These are phyloP conservation scores for Apotomis capreana DNA, from an alignment of 2,888 invertebrate genomes.

Conservation along the genomic window DNA sequence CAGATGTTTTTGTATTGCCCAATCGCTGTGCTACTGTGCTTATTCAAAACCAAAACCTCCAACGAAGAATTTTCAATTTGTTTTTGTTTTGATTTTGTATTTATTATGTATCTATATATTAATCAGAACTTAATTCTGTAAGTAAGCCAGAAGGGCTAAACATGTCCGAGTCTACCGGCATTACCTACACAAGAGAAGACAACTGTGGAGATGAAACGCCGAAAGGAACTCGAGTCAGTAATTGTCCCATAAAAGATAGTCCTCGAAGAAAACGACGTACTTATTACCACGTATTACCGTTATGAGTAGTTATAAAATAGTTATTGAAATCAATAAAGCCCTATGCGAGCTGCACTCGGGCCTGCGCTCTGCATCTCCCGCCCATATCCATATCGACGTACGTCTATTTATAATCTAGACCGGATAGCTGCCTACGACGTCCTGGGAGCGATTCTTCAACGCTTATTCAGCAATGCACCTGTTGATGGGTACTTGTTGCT, in stretches of 20 bases:
- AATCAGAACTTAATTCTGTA: too few relatives aligned
- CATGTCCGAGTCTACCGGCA: too few relatives aligned
- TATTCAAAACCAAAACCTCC: background rate
- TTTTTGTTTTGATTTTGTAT: too few relatives aligned
- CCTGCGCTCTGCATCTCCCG: constrained; percentile 44
- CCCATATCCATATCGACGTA: constrained; percentile 12
- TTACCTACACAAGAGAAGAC: too few relatives aligned
- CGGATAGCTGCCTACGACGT: background rate
- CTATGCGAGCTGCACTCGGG: constrained; percentile 38
- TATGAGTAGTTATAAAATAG: background rate
- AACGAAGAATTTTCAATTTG: background rate
- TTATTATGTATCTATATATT: too few relatives aligned
- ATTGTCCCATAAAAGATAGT: too few relatives aligned
- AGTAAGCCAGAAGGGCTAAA: too few relatives aligned
- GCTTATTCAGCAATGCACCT: background rate
- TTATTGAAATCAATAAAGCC: constrained; percentile 17
- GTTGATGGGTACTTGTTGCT: too few relatives aligned
- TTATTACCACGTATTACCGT: background rate
- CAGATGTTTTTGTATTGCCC: too few relatives aligned
- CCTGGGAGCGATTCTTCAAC: background rate
- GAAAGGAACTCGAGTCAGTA: too few relatives aligned
- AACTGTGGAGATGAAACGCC: too few relatives aligned
- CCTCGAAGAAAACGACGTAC: too few relatives aligned
- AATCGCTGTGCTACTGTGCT: background rate
- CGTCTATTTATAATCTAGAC: constrained; percentile 19